A percentile compares a stretch with the other conserved stretches of the same genome.
Conservation (phyloP, 2,113 vertebrate genomes). For the Camarhynchus parvulus region DNA sequence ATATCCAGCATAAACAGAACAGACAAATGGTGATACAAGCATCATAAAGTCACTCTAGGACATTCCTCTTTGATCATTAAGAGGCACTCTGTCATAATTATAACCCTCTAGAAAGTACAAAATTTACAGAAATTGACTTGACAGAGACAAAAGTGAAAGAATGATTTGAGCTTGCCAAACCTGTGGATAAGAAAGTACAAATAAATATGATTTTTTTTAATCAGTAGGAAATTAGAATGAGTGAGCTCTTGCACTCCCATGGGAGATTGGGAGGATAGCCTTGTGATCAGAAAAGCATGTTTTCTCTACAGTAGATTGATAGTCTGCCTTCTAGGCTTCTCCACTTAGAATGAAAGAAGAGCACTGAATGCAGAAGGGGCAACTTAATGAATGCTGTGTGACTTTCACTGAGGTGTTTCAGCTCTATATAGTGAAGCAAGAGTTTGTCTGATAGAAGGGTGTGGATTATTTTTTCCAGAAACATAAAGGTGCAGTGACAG, state of each 20-base stretch:
- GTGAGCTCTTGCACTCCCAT: not conserved
- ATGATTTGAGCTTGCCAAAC: not conserved
- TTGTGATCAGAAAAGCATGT: not conserved
- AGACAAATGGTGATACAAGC: not conserved
- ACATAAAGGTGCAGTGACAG: not conserved
- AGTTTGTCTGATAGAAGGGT: not conserved
- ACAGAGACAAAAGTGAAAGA: not conserved
- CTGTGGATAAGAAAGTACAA: not conserved
- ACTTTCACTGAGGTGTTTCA: not conserved
- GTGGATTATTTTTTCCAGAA: not conserved
- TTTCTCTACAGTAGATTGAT: not conserved
- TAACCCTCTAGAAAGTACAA: not conserved
- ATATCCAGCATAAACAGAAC: not conserved
- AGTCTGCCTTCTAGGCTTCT: not conserved
- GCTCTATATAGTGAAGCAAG: not conserved
- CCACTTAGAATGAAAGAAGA: not conserved
- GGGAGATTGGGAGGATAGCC: not conserved
- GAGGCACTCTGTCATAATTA: not conserved
- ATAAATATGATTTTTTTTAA: not conserved
- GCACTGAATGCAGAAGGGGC: not conserved
- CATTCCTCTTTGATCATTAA: not conserved
- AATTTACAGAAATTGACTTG: not conserved
- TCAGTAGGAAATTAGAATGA: not conserved
- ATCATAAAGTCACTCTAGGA: not conserved
- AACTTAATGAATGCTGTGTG: not conserved